Percentiles rank a stretch among this genome's conserved stretches.
Conservation (phyloP, 1,140 invertebrate species). For the Anastrepha ludens region DNA sequence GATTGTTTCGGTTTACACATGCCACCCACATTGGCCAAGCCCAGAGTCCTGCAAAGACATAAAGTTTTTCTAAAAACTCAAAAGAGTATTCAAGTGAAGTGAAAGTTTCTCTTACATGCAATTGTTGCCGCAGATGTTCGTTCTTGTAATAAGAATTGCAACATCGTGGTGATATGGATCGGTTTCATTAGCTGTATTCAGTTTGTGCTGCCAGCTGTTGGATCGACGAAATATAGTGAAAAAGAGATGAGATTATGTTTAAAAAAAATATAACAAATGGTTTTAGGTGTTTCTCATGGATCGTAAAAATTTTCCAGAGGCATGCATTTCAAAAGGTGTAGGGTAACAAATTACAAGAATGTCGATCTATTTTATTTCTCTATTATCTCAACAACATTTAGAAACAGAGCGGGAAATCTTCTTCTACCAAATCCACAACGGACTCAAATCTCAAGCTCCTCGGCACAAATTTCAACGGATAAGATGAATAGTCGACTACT, state of each 20-base stretch:
- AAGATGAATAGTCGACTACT: too few species aligned
- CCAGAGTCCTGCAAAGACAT: conserved; percentile 81
- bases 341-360: too few species aligned
- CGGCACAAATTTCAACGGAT: too few species aligned
- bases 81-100: not conserved
- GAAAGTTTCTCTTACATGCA: conserved; percentile 67
- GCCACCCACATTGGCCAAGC: conserved; percentile 90
- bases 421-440: too few species aligned
- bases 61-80: not conserved
- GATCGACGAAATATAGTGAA: not conserved
- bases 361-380: too few species aligned
- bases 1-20: conserved; percentile 92
- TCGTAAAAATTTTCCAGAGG: too few species aligned
- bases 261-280: too few species aligned
- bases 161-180: conserved; percentile 95
- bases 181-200: conserved; percentile 85
- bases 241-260: not conserved
- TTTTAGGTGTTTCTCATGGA: too few species aligned
- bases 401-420: too few species aligned
- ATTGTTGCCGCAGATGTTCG: conserved; percentile 84
- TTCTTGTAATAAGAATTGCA: conserved; percentile 91
- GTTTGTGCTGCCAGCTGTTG: conserved; percentile 83
- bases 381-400: too few species aligned
- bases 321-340: too few species aligned
- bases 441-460: too few species aligned